A percentile compares a stretch with the other conserved stretches of the same genome.
Conservation (phyloP, 2,113 vertebrate genomes). For the Salvelinus namaycush region DNA sequence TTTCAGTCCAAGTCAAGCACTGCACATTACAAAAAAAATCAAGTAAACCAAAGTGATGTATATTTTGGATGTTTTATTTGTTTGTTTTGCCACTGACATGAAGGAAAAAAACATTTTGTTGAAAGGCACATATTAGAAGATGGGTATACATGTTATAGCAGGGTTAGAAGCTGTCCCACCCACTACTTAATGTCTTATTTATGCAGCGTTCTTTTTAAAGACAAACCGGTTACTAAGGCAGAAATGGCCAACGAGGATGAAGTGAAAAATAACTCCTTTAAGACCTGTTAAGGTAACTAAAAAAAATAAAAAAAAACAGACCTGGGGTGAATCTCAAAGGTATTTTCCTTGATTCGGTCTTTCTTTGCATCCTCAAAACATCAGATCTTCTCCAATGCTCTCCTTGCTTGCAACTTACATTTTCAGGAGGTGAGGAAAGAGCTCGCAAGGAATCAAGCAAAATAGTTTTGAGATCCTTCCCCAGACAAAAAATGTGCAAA, state of each 20-base stretch:
- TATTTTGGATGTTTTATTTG: background rate
- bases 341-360: no score
- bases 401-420: background rate
- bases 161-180: conserved; percentile 17
- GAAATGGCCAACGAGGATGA: background rate
- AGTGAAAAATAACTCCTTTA: background rate
- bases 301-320: no score
- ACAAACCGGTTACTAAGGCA: background rate
- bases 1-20: no score
- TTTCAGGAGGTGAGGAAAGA: background rate
- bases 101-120: background rate
- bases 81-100: conserved; percentile 30
- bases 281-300: background rate
- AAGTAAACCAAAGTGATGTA: background rate
- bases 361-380: no score
- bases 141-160: conserved; percentile 1
- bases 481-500: conserved; percentile 23
- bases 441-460: background rate
- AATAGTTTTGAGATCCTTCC: background rate
- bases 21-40: conserved; percentile 1
- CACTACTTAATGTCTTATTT: background rate
- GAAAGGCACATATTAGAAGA: conserved; percentile 28
- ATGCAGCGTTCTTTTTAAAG: background rate
- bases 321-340: background rate
- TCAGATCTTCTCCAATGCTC: no score